Base-by-base conservation (phyloP, 2,888 invertebrate species). In the Entomobrya proxima region DNA sequence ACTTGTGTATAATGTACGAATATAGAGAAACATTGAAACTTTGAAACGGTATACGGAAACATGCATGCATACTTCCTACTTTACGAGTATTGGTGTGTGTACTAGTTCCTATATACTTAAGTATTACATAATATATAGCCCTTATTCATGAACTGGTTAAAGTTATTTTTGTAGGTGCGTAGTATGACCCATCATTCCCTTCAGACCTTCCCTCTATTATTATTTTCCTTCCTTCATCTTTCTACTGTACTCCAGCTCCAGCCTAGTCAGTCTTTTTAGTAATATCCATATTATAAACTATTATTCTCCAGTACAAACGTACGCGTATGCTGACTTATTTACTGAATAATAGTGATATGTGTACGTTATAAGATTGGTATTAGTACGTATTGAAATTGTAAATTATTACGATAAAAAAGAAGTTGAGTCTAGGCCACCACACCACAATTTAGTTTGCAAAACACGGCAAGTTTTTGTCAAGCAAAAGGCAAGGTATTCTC, bases 151-250 rank as follows among this genome's bases (percentile, higher is more conserved):
- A 69, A 64, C 37, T 35, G 35, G n/a, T 64, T 64, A 6, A n/a
- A n/a, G 64, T 6, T 64, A 64, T 69, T 40, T 15, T 15, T 40
- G 44, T 69, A 27, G 69, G 69, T 18, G 35, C 64, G 7, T 64
- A 40, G 27, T 44, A 44, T 69, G 69, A 69, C 69, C 69, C 27
- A 69, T 27, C 30, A 69, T 69, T 69, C 37, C 37, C 40, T 21
- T 32, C 75, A 52, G 55, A 37, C 35, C 32, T 52, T 52, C 44
- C 24, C 55, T 75, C 75, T 75, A 18, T 75, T 75, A 75, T 75
- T 52, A 35, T 69, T 44, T 67, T 69, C 44, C 30, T 72, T 37
- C 74, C 50, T 52, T 75, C 35, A 75, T 44, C 69, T 69, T 47
- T 69, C 27, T 27, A 67, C 21, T 35, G 37, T 40, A 7, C 15